These are phyloP conservation scores for Lycocerus yunnanus DNA, from an alignment of 2,888 invertebrate species.

Conservation along the genomic window DNA sequence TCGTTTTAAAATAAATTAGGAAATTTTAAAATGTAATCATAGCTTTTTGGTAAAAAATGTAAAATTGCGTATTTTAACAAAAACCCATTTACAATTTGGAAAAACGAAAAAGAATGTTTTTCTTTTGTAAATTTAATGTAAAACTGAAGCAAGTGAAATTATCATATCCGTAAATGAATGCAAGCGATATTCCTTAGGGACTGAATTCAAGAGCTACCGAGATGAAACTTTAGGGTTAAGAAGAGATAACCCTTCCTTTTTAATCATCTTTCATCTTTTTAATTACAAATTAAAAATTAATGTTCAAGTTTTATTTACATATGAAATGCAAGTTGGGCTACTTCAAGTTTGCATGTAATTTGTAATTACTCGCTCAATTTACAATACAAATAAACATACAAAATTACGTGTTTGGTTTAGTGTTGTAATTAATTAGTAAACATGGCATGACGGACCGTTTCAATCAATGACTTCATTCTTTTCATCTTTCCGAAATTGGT, in stretches of 20 bases:
- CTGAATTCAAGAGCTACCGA: background rate
- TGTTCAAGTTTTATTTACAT: background rate
- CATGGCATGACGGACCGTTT: background rate
- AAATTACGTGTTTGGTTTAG: background rate
- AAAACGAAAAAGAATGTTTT: background rate
- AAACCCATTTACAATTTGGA: background rate
- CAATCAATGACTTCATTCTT: background rate
- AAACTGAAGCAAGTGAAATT: background rate
- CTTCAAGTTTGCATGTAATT: background rate
- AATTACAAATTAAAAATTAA: background rate
- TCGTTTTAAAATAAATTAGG: background rate
- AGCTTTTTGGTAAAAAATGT: background rate
- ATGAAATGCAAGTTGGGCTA: background rate
- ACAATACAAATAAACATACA: background rate
- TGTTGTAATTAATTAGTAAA: background rate
- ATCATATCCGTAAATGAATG: background rate
- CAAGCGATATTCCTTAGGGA: background rate
- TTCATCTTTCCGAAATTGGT: background rate
- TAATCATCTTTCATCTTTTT: background rate
- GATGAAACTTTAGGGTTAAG: background rate
- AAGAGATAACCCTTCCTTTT: background rate
- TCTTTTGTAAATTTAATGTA: background rate
- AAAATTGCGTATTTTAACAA: background rate
- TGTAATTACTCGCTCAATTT: constrained; percentile 2
- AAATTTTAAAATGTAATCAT: background rate